Conservation (phyloP, 2,888 invertebrate species). For the Tricholauxania praeusta region DNA sequence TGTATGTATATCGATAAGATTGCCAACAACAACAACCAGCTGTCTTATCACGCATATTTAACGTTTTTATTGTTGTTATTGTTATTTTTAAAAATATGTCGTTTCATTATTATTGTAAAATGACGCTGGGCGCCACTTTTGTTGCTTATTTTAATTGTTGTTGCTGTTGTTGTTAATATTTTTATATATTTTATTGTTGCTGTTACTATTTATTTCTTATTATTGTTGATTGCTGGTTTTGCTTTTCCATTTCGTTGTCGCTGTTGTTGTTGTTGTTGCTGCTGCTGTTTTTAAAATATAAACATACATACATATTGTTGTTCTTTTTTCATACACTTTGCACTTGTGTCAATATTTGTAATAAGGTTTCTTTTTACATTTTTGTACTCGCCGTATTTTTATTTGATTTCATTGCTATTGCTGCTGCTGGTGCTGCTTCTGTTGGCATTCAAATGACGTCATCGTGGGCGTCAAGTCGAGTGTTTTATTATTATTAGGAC, state of each 20-base stretch:
- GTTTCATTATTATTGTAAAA: background rate
- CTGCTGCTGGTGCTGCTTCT: too few species aligned
- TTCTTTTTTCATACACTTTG: slow-evolving; percentile 5
- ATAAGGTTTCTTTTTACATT: slow-evolving; percentile 11
- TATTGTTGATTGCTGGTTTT: background rate
- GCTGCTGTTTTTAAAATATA: background rate
- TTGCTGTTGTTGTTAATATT: background rate
- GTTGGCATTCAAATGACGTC: slow-evolving; percentile 15
- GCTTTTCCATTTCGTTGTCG: too few species aligned
- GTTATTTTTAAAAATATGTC: background rate
- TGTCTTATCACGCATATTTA: too few species aligned
- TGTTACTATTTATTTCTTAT: background rate
- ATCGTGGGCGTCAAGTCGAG: background rate
- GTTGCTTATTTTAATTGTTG: background rate
- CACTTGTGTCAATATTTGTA: slow-evolving; percentile 28
- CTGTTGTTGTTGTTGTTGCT: slow-evolving; percentile 2
- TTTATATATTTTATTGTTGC: background rate
- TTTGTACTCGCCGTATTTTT: background rate
- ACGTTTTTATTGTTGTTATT: background rate
- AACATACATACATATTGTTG: background rate
- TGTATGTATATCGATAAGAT: too few species aligned
- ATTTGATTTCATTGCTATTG: background rate
- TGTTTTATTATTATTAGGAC: too few species aligned
- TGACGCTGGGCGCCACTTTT: slow-evolving; percentile 17
- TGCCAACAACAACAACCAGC: background rate